Evolutionary conservation across 2,113 vertebrate species (phyloP).

Genomic region (Gymnogyps californianus): DNA sequence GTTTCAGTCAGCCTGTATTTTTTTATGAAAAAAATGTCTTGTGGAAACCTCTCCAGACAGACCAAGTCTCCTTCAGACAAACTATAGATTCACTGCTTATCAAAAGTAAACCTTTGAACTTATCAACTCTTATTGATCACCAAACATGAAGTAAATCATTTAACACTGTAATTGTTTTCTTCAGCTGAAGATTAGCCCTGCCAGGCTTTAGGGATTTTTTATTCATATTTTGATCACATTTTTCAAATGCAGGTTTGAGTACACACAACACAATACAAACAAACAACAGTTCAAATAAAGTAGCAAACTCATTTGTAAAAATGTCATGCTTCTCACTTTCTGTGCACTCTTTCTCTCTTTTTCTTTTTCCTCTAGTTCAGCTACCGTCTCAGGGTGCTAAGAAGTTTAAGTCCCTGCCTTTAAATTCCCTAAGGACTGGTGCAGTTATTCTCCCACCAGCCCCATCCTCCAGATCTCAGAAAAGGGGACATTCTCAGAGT

Average conservation of each 20-base stretch:
- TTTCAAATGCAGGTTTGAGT: background rate
- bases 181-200: background rate
- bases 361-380: slow-evolving; percentile 40
- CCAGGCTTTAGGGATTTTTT: background rate
- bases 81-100: background rate
- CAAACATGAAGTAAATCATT: background rate
- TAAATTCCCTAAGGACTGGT: slow-evolving; percentile 49
- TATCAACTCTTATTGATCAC: background rate
- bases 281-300: background rate
- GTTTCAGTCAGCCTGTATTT: too few relatives aligned
- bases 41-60: background rate
- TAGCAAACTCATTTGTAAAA: background rate
- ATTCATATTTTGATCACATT: background rate
- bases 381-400: slow-evolving; percentile 67
- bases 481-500: slow-evolving; percentile 51
- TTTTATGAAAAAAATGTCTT: too few relatives aligned
- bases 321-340: background rate
- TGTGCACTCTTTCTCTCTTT: background rate
- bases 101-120: background rate
- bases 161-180: background rate
- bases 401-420: slow-evolving; percentile 71
- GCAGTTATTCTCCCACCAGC: slow-evolving; percentile 50
- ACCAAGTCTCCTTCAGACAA: background rate
- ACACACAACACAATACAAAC: background rate
- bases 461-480: slow-evolving; percentile 24